Evolutionary conservation across 2,113 vertebrate genomes (phyloP).

Genomic region (Cygnus buccinator): DNA sequence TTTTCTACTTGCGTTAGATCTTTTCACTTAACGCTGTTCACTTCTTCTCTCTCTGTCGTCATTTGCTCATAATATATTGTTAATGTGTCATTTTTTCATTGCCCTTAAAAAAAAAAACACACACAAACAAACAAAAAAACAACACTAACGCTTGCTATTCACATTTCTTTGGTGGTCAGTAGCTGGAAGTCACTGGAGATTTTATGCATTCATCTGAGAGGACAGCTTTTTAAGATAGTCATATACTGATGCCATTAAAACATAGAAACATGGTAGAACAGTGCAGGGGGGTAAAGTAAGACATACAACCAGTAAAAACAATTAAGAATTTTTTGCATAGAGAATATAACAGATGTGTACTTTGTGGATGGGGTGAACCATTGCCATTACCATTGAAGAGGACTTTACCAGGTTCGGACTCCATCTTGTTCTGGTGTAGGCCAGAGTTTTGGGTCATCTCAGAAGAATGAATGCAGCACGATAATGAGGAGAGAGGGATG

Average conservation of each 20-base stretch:
- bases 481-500: neutral
- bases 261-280: neutral
- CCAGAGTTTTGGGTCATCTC: neutral
- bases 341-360: neutral
- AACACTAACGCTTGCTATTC: neutral
- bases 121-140: neutral
- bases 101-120: no score
- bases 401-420: neutral
- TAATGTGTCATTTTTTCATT: neutral
- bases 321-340: neutral
- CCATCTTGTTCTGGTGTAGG: neutral
- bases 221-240: neutral
- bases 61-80: neutral
- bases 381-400: neutral
- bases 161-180: neutral
- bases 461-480: neutral
- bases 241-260: neutral
- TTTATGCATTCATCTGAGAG: neutral
- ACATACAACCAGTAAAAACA: neutral
- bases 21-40: neutral
- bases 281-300: neutral
- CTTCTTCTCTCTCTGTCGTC: neutral
- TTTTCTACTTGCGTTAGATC: neutral
- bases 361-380: no score
- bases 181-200: neutral